Evolutionary conservation across 1,140 invertebrate species (phyloP).

Genomic region (Diachasma alloeum): DNA sequence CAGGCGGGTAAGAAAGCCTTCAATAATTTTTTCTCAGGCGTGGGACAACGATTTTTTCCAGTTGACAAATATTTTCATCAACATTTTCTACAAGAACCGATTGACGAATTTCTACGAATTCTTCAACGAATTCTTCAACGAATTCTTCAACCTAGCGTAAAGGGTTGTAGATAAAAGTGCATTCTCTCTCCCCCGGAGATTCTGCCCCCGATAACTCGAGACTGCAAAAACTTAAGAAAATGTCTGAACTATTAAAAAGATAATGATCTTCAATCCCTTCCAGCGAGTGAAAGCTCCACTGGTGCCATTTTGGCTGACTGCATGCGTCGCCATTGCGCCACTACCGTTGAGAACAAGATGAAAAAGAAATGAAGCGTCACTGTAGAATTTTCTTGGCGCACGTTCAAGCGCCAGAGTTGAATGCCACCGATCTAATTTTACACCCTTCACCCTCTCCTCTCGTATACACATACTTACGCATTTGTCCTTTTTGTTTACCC

Average conservation of each 20-base stretch:
- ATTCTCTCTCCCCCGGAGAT: not conserved
- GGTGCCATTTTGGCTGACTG: not conserved
- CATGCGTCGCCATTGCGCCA: not conserved
- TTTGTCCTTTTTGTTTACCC: not conserved
- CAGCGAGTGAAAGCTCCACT: not conserved
- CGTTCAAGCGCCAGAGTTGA: constrained; percentile 44
- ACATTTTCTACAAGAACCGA: too few relatives aligned
- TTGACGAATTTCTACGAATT: too few relatives aligned
- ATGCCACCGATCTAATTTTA: constrained; percentile 50
- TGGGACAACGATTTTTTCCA: too few relatives aligned
- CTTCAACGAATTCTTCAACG: not conserved
- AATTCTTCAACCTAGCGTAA: not conserved
- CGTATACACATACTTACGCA: not conserved
- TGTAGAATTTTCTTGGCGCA: constrained; percentile 43
- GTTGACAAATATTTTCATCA: too few relatives aligned
- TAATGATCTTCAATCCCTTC: not conserved
- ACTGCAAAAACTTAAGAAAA: not conserved
- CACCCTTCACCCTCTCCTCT: constrained; percentile 22
- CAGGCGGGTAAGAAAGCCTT: too few relatives aligned
- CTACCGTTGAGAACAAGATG: not conserved
- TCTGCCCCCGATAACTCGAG: not conserved
- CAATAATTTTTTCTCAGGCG: too few relatives aligned
- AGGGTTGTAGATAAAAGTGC: not conserved
- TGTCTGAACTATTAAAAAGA: not conserved
- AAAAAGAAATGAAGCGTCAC: not conserved